Conservation (phyloP, 1,140 invertebrate genomes). For the Amyelois transitella region DNA sequence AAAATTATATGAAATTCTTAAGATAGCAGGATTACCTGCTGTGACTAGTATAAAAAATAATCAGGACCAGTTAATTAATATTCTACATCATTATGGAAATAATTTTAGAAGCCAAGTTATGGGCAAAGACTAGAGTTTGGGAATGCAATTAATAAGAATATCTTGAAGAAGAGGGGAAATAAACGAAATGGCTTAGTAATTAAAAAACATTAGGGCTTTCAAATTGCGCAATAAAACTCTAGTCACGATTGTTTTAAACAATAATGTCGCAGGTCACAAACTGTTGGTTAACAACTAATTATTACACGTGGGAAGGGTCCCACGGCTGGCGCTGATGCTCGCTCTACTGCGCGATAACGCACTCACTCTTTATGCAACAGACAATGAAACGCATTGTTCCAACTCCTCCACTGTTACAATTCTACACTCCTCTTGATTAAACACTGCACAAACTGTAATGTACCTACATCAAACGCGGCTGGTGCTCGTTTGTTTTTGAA, state of each 20-base stretch:
- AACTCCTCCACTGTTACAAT: constrained; percentile 16
- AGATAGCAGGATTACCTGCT: too few species aligned
- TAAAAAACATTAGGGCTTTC: too few species aligned
- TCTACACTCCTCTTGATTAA: constrained; percentile 22
- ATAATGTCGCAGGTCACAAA: constrained; percentile 28
- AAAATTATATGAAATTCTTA: too few species aligned
- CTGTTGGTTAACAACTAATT: constrained; percentile 53
- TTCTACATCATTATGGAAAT: too few species aligned
- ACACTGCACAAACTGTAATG: constrained; percentile 19
- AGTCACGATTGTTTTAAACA: not conserved
- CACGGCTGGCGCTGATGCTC: constrained; percentile 36
- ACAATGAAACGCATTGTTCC: constrained; percentile 32
- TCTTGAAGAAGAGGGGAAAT: too few species aligned
- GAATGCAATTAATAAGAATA: too few species aligned
- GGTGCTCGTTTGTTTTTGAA: constrained; percentile 12
- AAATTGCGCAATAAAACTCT: too few species aligned
- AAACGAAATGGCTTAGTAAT: too few species aligned
- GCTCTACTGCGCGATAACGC: constrained; percentile 40
- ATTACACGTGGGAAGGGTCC: constrained; percentile 55
- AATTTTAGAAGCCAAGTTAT: too few species aligned
- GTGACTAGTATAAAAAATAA: too few species aligned
- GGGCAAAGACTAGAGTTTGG: too few species aligned
- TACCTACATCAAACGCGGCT: constrained; percentile 2
- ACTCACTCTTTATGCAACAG: constrained; percentile 24
- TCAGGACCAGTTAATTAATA: too few species aligned